Evolutionary conservation across 1,140 invertebrate genomes (phyloP), one percentile per base, ranked within the genome.

Genomic region (Musca vetustissima): DNA sequence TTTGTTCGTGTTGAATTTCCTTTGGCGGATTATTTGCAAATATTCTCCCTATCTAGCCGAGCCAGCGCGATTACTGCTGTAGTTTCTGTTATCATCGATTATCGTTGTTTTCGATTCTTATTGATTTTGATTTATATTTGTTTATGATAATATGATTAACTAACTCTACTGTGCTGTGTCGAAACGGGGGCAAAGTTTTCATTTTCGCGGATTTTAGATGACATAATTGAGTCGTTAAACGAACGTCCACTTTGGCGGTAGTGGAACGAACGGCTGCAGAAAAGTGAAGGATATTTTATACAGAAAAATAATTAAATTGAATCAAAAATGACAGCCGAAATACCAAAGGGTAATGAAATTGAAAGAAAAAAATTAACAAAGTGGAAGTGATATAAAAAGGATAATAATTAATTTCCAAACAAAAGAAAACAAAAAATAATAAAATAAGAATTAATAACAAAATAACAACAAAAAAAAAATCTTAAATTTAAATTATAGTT

Each of bases 61-160:
- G n/a, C n/a, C n/a, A n/a, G n/a, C n/a, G 1, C 13, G 17, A 21
- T 52, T 52, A 52, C 21, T 52, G n/a, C 14, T 19, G n/a, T 49
- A 49, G 48, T n/a, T n/a, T 43, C 13, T 17, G 25, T 57, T 57
- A 57, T 57, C 55, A 32, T 57, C 24, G 24, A 24, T 28, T 32
- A 57, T 59, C n/a, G 53, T 28, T 32, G 25, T 17, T 28, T 17
- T n/a, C n/a, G n/a, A n/a, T 59, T 59, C 32, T 9, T 25, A 55
- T 55, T 55, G 52, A 22, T 15, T 59, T 59, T 59, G 55, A 59
- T 59, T 59, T 59, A 59, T 59, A 32, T 59, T 59, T 59, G 24
- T 59, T 28, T 9, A 0, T 52, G 49, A 21, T 11, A 52, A 52
- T 4, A 52, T 13, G 21, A 52, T 21, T 8, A 43, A 6, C 36